Percentiles rank a stretch among this genome's conserved stretches.
Evolutionary conservation across 1,140 invertebrate species (phyloP).

Genomic region (Scaptomyza hsui): DNA sequence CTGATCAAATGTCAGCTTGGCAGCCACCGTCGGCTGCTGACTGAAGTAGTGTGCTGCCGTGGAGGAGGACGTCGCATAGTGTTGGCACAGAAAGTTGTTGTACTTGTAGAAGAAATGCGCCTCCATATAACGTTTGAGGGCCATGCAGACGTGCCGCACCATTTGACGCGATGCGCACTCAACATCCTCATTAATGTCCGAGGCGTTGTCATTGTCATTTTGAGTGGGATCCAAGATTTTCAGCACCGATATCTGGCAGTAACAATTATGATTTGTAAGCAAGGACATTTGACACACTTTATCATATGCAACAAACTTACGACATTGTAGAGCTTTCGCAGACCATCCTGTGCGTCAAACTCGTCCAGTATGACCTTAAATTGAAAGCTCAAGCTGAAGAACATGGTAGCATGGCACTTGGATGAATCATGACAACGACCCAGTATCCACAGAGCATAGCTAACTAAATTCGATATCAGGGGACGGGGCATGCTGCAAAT

Average conservation of each 20-base stretch:
- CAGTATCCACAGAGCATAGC: constrained; percentile 95
- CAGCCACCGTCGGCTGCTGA: constrained; percentile 64
- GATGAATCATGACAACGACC: constrained; percentile 98
- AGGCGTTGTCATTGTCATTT: constrained; percentile 88
- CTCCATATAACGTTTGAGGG: constrained; percentile 96
- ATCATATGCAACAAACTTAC: constrained; percentile 84
- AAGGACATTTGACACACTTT: background rate
- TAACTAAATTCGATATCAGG: constrained; percentile 91
- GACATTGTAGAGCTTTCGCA: constrained; percentile 96
- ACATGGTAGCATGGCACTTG: constrained; percentile 98
- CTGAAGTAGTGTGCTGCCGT: constrained; percentile 55
- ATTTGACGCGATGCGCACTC: constrained; percentile 97
- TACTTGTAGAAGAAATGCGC: constrained; percentile 94
- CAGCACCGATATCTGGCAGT: constrained; percentile 89
- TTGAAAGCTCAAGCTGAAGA: constrained; percentile 96
- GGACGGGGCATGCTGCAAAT: constrained; percentile 93
- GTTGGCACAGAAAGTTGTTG: constrained; percentile 89
- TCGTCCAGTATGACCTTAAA: constrained; percentile 96
- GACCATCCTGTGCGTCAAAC: constrained; percentile 96
- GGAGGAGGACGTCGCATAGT: constrained; percentile 59
- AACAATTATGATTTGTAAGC: constrained; percentile 8
- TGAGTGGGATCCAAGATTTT: constrained; percentile 86
- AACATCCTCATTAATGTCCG: constrained; percentile 92
- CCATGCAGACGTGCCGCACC: constrained; percentile 95
- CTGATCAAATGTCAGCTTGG: constrained; percentile 88